These are phyloP conservation scores for Apaloderma vittatum DNA, from an alignment of 2,113 vertebrate genomes.

Conservation along the genomic window DNA sequence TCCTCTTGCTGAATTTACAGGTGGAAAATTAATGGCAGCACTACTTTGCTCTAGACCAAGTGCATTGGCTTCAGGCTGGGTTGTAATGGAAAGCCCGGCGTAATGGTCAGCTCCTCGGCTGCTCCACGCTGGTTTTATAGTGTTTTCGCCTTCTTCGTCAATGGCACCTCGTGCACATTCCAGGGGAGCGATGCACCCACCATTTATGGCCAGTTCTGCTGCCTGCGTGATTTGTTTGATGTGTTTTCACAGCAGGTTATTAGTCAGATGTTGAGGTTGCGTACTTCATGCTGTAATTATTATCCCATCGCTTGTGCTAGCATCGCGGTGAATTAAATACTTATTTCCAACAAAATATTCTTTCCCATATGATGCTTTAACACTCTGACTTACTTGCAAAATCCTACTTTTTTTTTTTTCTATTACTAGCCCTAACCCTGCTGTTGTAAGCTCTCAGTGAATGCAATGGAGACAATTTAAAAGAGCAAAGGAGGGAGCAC, in stretches of 20 bases:
- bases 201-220: not conserved
- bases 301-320: rapidly evolving
- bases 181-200: not conserved
- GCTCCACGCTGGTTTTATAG: not conserved
- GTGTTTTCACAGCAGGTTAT: not conserved
- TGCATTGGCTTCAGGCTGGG: not conserved
- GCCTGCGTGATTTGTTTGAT: not conserved
- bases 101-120: not conserved
- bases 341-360: not conserved
- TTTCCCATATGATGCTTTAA: not conserved
- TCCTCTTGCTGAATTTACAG: not conserved
- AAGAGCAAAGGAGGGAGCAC: not conserved
- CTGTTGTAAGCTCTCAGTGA: not conserved
- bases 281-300: not conserved
- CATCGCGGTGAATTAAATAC: not conserved
- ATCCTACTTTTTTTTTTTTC: not conserved
- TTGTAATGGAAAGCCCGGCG: not conserved
- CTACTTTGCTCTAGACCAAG: not conserved
- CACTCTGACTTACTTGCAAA: not conserved
- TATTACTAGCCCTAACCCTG: too few relatives aligned
- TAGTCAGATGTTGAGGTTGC: not conserved
- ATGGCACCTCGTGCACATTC: not conserved
- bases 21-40: not conserved
- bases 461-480: not conserved
- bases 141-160: not conserved